phyloP scores from a whole-genome alignment of 2,888 invertebrate genomes.

The Tetrapedia diversipes region DNA sequence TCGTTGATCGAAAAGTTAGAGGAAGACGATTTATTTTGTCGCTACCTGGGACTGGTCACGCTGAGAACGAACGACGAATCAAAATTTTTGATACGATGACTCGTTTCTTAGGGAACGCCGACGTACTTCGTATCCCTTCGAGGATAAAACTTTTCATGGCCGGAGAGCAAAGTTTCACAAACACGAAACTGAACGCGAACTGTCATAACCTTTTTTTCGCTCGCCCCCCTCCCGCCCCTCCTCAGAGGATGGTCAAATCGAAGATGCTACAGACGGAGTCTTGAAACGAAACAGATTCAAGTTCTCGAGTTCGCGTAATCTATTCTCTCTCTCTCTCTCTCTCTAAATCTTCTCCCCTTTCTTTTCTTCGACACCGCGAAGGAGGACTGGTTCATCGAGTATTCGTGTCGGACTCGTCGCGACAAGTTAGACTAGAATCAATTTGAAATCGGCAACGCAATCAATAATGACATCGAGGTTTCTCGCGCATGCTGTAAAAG shows the following conservation, averaged over 20 bases:
- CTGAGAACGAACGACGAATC: constrained; percentile 43
- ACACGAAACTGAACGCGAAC: constrained; percentile 22
- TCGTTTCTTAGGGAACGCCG: constrained; percentile 35
- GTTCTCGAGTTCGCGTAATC: constrained; percentile 6
- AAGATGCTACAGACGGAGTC: neutral
- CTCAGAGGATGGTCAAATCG: neutral
- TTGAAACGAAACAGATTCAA: constrained; percentile 10
- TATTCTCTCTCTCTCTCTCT: neutral
- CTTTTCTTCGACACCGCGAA: neutral
- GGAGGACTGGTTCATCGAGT: neutral
- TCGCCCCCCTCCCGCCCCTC: too few species aligned
- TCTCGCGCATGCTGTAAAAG: constrained; percentile 13
- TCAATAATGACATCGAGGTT: constrained; percentile 43
- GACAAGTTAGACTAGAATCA: neutral
- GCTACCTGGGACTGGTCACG: neutral
- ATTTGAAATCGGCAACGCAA: constrained; percentile 33
- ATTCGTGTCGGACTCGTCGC: neutral
- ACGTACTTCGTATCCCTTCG: constrained; percentile 23
- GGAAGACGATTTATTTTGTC: constrained; percentile 43
- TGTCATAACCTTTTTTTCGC: too few species aligned
- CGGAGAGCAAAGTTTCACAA: neutral
- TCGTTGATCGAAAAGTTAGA: constrained; percentile 51
- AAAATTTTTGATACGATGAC: constrained; percentile 60
- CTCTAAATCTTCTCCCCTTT: neutral
- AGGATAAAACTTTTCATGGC: constrained; percentile 34